phyloP scores from a whole-genome alignment of 2,888 invertebrate genomes.

The Erynnis tages region DNA sequence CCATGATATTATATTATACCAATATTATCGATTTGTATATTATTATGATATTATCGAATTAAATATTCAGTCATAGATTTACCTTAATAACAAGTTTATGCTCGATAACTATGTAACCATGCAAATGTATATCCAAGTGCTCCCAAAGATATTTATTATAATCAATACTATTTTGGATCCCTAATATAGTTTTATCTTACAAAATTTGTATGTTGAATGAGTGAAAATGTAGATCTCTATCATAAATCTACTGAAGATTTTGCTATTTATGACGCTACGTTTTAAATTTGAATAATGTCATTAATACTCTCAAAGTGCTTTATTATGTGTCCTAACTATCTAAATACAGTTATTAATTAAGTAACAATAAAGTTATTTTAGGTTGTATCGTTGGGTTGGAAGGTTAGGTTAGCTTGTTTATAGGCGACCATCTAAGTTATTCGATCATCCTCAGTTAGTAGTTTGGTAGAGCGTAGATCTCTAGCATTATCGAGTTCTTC shows the following conservation, averaged over 20 bases:
- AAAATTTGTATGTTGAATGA: not conserved
- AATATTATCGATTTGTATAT: slow-evolving; percentile 18
- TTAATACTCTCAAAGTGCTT: too few relatives aligned
- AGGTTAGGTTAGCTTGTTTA: too few relatives aligned
- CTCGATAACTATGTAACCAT: slow-evolving; percentile 1
- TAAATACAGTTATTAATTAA: too few relatives aligned
- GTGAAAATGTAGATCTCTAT: not conserved
- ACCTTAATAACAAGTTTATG: not conserved
- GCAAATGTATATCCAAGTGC: slow-evolving; percentile 11
- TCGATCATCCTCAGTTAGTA: too few relatives aligned
- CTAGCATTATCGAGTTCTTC: too few relatives aligned
- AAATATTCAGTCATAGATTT: slow-evolving; percentile 13
- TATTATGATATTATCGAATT: slow-evolving; percentile 10
- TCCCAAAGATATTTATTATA: slow-evolving; percentile 24
- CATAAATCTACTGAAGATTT: not conserved
- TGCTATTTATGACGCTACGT: too few relatives aligned
- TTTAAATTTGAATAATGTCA: too few relatives aligned
- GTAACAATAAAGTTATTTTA: too few relatives aligned
- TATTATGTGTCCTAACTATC: too few relatives aligned
- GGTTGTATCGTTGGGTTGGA: too few relatives aligned
- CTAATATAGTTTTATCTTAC: not conserved
- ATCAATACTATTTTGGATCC: not conserved
- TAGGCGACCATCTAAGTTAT: too few relatives aligned
- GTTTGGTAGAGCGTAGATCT: too few relatives aligned
- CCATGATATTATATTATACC: slow-evolving; percentile 16